Base-by-base conservation (phyloP, 2,888 invertebrate species). In the Brachypterus glaber region DNA sequence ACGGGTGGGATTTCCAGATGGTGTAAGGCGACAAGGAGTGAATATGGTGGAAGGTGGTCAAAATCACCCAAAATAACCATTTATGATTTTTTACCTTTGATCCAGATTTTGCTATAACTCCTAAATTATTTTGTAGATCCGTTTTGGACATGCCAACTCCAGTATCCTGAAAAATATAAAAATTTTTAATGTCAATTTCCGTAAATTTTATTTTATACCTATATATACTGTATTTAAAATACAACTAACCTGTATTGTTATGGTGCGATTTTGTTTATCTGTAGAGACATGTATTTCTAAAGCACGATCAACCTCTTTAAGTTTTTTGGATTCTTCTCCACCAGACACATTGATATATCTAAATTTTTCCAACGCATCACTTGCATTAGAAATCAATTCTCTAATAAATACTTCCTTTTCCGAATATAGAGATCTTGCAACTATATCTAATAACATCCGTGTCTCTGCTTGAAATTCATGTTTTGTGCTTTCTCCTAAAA, bases 401-500 rank as follows among this genome's bases (percentile, higher is more conserved):
- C 96, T 75, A 8, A 97, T 80, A 60, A 97, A 97, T 5, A 97
- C 93, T 73, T 97, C 96, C 67, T 93, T 95, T 54, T 97, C 95
- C 0, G 96, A 96, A 66, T 97, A 97, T 24, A 97, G 69, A 1
- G 96, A 96, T 58, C 90, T 82, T 1, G 97, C 97, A 1, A 97
- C 97, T 64, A 97, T 97, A 62, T 97, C 93, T 33, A 97, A 67
- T 26, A 97, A 64, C 84, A 93, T 93, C 44, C 85, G 73, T 0
- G 96, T 97, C 70, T 97, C 97, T 0, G 97, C 96, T 65, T 96
- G 91, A 62, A 97, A 97, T 62, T 95, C 92, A 67, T 83, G 83
- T 58, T 82, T 84, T 4, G 57, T 55, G 33, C 54, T 55, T 53
- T 79, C 77, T 12, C 79, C 73, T 72, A 44, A 27, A 52, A 58